Conservation (phyloP, 2,888 invertebrate genomes). For the Noctua comes region DNA sequence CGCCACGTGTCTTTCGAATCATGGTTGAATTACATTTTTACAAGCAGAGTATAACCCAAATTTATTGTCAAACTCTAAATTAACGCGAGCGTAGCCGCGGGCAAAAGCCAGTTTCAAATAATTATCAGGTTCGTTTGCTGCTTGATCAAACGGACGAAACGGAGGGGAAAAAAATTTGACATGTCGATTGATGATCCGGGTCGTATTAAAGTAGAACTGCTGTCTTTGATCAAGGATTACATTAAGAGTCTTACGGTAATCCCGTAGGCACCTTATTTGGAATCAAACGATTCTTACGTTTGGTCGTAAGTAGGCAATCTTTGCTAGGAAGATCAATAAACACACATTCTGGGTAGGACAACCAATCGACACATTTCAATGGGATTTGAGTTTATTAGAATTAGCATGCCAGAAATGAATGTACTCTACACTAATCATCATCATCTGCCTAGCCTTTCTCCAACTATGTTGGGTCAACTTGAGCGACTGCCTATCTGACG, state of each 20-base stretch:
- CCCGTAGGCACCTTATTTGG: neutral
- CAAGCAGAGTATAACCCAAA: too few relatives aligned
- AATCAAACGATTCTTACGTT: neutral
- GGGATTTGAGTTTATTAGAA: neutral
- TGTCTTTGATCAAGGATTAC: slow-evolving; percentile 9
- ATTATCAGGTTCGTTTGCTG: neutral
- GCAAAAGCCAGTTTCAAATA: neutral
- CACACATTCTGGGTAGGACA: neutral
- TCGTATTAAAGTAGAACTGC: neutral
- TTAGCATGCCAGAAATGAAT: neutral
- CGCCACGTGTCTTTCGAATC: too few relatives aligned
- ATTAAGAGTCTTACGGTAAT: slow-evolving; percentile 12
- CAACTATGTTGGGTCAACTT: too few relatives aligned
- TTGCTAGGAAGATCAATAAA: neutral
- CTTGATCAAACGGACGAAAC: neutral
- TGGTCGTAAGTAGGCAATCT: neutral
- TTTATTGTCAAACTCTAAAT: too few relatives aligned
- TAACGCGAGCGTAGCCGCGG: too few relatives aligned
- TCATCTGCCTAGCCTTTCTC: too few relatives aligned
- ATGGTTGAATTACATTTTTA: too few relatives aligned
- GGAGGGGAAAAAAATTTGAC: neutral
- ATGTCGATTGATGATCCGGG: neutral
- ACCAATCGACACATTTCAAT: neutral
- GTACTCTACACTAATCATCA: neutral
- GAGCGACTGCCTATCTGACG: too few relatives aligned